Evolutionary conservation across 2,888 invertebrate species (phyloP), one percentile per base, ranked within the genome.

Genomic region (Macaria liturata): DNA sequence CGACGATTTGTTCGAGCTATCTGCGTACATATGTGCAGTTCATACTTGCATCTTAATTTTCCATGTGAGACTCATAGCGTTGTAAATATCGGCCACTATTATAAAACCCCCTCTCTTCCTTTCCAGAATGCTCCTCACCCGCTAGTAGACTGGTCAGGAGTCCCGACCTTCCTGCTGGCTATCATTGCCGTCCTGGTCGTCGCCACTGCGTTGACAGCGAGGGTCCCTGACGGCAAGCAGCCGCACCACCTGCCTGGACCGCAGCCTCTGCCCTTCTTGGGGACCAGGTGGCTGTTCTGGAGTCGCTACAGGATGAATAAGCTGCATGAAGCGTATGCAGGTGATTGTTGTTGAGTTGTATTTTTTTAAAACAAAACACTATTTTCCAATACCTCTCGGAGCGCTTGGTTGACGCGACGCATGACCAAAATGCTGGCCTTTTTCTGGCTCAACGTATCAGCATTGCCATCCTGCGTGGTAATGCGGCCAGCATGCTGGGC

Each of bases 251-350:
- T 97, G 45, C 97, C 97, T 0, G 97, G 97, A 1, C 97, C 97
- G 0, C 84, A 93, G 6, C 80, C 94, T 0, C 72, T 97, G 45
- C 97, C 97, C 0, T 84, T 96, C 42, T 74, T 97, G 34, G 97
- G 97, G 4, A 97, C 97, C 4, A 92, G 95, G 54, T 97, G 97
- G 97, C 93, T 96, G 52, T 97, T 95, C 80, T 93, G 95, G 70
- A 93, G 92, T 69, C 92, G 93, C 59, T 96, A 96, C 73, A 93
- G 92, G 71, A 93, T 96, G 87, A 94, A 94, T 65, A 95, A 95
- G 78, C 88, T 97, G 46, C 97, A 96, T 79, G 95, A 95, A 75
- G 96, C 95, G 66, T 97, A 97, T 84, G 93, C 93, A 91, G 95
- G 96, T 96, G 83, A 90, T 78, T 31, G 3, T 20, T 31, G 30